phyloP scores from a whole-genome alignment of 1,140 invertebrate genomes.

The Lycorma delicatula region DNA sequence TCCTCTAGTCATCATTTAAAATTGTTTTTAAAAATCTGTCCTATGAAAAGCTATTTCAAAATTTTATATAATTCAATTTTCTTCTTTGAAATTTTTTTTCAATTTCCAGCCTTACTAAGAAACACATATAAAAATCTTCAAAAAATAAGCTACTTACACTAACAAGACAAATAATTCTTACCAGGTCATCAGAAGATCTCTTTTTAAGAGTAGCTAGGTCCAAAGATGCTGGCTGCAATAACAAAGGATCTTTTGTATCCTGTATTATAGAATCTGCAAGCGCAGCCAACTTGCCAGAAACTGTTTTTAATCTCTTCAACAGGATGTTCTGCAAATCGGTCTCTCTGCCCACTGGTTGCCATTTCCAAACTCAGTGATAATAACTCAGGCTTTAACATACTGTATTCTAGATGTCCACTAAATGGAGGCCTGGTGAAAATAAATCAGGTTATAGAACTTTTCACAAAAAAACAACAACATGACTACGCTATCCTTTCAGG shows the following conservation, averaged over 20 bases:
- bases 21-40: too few relatives aligned
- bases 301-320: slow-evolving; percentile 59
- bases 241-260: slow-evolving; percentile 76
- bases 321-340: slow-evolving; percentile 74
- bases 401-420: slow-evolving; percentile 56
- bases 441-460: too few relatives aligned
- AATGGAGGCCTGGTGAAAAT: slow-evolving; percentile 62
- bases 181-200: slow-evolving; percentile 62
- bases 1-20: too few relatives aligned
- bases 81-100: too few relatives aligned
- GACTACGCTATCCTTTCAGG: too few relatives aligned
- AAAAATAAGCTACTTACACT: too few relatives aligned
- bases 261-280: slow-evolving; percentile 82
- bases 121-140: too few relatives aligned
- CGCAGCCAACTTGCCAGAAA: slow-evolving; percentile 59
- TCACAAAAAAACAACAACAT: too few relatives aligned
- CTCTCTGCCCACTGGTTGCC: slow-evolving; percentile 75
- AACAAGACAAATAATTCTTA: too few relatives aligned
- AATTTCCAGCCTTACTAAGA: too few relatives aligned
- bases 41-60: too few relatives aligned
- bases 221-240: slow-evolving; percentile 77
- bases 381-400: slow-evolving; percentile 55
- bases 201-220: slow-evolving; percentile 81
- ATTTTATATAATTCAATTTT: too few relatives aligned
- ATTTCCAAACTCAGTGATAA: slow-evolving; percentile 73